Conservation (phyloP, 92 coral and sea anemone species). For the Blastomussa wellsi region DNA sequence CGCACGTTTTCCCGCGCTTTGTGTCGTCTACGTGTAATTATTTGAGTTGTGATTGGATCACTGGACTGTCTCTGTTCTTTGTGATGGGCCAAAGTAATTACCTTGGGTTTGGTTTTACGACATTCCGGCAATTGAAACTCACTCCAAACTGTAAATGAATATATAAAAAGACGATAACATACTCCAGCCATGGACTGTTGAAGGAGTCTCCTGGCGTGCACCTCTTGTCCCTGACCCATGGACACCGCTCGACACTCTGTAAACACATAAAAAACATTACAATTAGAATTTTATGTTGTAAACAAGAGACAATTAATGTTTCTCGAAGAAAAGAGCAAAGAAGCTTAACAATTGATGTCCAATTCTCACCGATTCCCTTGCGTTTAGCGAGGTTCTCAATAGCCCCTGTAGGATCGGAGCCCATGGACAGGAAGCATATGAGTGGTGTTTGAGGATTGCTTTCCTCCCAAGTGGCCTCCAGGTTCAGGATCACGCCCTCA, state of each 20-base stretch:
- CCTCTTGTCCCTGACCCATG: slow-evolving; percentile 95
- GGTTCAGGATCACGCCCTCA: slow-evolving; percentile 88
- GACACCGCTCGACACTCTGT: slow-evolving; percentile 90
- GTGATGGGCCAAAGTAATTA: too few relatives aligned
- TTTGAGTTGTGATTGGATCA: too few relatives aligned
- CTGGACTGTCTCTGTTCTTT: too few relatives aligned
- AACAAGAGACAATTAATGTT: too few relatives aligned
- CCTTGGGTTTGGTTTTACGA: too few relatives aligned
- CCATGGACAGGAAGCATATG: slow-evolving; percentile 90
- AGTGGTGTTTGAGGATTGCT: slow-evolving; percentile 83
- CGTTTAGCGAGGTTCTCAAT: slow-evolving; percentile 87
- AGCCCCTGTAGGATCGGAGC: slow-evolving; percentile 92
- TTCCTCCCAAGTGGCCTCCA: slow-evolving; percentile 93
- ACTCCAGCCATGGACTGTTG: slow-evolving; percentile 88
- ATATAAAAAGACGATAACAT: slow-evolving; percentile 25
- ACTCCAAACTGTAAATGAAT: too few relatives aligned
- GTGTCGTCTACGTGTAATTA: too few relatives aligned
- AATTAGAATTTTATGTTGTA: neutral
- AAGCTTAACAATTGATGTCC: too few relatives aligned
- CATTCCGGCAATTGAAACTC: too few relatives aligned
- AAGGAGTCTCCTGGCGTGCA: slow-evolving; percentile 84
- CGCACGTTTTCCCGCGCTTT: too few relatives aligned
- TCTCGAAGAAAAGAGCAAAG: too few relatives aligned
- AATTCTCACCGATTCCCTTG: slow-evolving; percentile 89
- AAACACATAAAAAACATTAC: neutral